These are phyloP conservation scores for Allobates femoralis DNA, from an alignment of 2,797 vertebrate genomes.

Conservation along the genomic window DNA sequence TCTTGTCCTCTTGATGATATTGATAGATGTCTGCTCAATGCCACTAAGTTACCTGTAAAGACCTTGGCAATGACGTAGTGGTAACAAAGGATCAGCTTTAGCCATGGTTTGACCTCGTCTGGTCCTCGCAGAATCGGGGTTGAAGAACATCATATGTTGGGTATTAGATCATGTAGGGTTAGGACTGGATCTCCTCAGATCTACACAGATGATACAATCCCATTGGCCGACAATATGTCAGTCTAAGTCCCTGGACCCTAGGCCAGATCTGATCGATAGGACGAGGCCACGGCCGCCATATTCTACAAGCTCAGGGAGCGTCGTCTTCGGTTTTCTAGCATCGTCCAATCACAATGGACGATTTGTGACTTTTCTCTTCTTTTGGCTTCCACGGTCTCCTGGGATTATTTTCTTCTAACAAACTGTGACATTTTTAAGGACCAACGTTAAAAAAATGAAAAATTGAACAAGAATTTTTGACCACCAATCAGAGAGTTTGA, in stretches of 20 bases:
- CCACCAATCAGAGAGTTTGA: too few species aligned
- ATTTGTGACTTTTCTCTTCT: too few species aligned
- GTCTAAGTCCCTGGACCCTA: not conserved
- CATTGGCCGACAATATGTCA: not conserved
- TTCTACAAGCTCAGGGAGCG: conserved; percentile 14
- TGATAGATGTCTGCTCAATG: not conserved
- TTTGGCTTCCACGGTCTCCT: too few species aligned
- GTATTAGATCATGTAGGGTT: not conserved
- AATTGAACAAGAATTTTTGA: too few species aligned
- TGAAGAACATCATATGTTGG: too few species aligned
- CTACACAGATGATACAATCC: not conserved
- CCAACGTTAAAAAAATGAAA: not conserved
- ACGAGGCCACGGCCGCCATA: not conserved
- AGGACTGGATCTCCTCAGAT: not conserved
- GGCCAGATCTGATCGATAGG: not conserved
- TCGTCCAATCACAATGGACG: not conserved
- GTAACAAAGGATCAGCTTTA: not conserved
- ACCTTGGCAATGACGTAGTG: too few species aligned
- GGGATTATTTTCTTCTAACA: not conserved
- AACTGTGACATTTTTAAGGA: not conserved
- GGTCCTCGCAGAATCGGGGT: too few species aligned
- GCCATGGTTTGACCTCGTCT: too few species aligned
- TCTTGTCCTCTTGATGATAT: too few species aligned
- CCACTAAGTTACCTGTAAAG: not conserved
- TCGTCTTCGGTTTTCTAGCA: not conserved